phyloP scores from a whole-genome alignment of 2,797 vertebrate genomes.

The Premnoplex brunnescens region DNA sequence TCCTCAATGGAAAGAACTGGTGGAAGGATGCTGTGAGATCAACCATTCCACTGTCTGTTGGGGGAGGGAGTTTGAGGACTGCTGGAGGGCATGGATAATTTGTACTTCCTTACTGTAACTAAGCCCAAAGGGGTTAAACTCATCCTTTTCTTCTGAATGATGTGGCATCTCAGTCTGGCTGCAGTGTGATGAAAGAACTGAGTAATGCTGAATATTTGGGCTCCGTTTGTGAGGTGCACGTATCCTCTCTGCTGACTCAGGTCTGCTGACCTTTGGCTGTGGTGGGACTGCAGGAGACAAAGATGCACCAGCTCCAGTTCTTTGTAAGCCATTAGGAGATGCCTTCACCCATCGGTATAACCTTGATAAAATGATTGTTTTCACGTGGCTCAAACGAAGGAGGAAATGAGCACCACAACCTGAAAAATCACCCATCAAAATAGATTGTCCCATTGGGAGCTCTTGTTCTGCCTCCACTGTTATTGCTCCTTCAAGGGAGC shows the following conservation, averaged over 20 bases:
- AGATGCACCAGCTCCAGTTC: background rate
- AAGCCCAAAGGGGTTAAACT: conserved; percentile 6
- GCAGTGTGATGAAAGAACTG: background rate
- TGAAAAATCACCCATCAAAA: background rate
- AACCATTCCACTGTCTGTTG: background rate
- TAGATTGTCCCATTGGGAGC: background rate
- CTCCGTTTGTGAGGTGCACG: background rate
- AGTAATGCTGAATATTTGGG: background rate
- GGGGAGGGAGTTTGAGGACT: background rate
- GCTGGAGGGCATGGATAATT: background rate
- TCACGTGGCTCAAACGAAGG: background rate
- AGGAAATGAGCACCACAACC: background rate
- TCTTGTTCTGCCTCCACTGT: background rate
- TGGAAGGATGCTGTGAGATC: background rate
- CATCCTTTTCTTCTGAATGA: background rate
- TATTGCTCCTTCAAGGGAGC: background rate
- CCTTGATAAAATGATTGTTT: background rate
- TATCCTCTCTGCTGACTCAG: background rate
- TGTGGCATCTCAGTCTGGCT: background rate
- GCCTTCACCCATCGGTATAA: background rate
- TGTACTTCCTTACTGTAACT: background rate
- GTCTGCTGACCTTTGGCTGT: background rate
- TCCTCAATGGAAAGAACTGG: background rate
- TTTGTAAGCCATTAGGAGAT: background rate
- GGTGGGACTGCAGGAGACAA: background rate